A percentile compares a stretch with the other conserved stretches of the same genome.
Evolutionary conservation across 2,797 vertebrate species (phyloP).

Genomic region (Dromococcyx pavoninus): DNA sequence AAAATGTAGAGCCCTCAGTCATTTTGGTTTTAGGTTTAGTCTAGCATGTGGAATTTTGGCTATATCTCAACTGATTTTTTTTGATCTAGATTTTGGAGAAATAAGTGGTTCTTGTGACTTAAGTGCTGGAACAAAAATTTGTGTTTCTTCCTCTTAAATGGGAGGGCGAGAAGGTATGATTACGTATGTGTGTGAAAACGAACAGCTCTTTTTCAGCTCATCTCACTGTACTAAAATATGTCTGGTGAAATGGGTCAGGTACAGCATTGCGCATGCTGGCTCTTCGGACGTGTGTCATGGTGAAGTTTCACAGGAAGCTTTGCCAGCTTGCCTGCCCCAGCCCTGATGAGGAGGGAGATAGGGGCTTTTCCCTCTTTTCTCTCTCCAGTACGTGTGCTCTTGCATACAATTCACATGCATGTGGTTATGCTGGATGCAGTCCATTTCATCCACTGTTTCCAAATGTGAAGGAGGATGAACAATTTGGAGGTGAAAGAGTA

Average conservation of each 20-base stretch:
- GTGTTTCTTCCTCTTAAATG: not conserved
- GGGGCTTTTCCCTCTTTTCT: not conserved
- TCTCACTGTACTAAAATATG: slow-evolving; percentile 15
- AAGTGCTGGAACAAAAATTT: not conserved
- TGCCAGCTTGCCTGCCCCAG: not conserved
- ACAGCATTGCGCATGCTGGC: rapidly evolving
- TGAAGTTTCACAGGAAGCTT: not conserved
- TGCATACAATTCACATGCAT: rapidly evolving
- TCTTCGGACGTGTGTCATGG: rapidly evolving
- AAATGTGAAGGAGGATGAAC: not conserved
- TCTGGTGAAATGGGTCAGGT: slow-evolving; percentile 8
- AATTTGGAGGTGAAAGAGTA: not conserved
- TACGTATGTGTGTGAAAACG: not conserved
- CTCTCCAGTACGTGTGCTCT: rapidly evolving
- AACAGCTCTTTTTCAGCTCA: not conserved
- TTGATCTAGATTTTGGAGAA: not conserved
- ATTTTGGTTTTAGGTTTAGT: not conserved
- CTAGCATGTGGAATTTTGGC: not conserved
- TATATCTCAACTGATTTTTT: not conserved
- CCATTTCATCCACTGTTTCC: not conserved
- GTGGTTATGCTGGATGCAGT: not conserved
- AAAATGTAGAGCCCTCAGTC: not conserved
- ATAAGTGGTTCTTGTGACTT: not conserved
- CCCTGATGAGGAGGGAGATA: not conserved
- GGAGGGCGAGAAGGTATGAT: not conserved